phyloP scores from a whole-genome alignment of 2,797 vertebrate species.

The Cetoscarus ocellatus region DNA sequence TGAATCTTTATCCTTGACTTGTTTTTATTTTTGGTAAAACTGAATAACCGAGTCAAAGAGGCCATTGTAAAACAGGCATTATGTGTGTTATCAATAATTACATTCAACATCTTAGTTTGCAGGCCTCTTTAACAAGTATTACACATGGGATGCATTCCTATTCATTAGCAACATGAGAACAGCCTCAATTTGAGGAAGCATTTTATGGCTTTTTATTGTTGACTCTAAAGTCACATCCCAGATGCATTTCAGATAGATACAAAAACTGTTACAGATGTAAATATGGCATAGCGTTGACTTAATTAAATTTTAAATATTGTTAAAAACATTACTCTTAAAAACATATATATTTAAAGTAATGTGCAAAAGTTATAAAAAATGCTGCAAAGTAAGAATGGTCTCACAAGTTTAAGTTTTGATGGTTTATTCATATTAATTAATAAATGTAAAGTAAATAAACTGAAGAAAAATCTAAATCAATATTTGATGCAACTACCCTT shows the following conservation, averaged over 20 bases:
- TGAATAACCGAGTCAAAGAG: background rate
- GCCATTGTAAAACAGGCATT: background rate
- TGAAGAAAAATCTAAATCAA: too few species aligned
- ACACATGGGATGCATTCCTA: background rate
- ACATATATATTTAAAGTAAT: too few species aligned
- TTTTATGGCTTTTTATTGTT: background rate
- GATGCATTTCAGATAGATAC: background rate
- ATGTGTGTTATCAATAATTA: conserved; percentile 10
- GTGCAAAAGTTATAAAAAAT: too few species aligned
- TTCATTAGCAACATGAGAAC: conserved; percentile 12
- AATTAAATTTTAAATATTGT: background rate
- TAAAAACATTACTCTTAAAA: too few species aligned
- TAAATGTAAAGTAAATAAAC: too few species aligned
- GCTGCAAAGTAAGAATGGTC: too few species aligned
- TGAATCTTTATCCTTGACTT: too few species aligned
- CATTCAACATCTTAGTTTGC: conserved; percentile 17
- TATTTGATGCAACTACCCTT: too few species aligned
- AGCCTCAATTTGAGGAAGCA: background rate
- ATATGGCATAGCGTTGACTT: background rate
- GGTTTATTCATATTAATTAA: too few species aligned
- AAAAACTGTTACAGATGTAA: background rate
- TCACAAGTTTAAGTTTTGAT: too few species aligned
- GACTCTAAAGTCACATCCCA: background rate
- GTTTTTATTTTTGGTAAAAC: too few species aligned
- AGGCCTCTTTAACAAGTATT: background rate